Conservation (phyloP, 2,888 invertebrate species). For the Lordiphosa fenestrarum region DNA sequence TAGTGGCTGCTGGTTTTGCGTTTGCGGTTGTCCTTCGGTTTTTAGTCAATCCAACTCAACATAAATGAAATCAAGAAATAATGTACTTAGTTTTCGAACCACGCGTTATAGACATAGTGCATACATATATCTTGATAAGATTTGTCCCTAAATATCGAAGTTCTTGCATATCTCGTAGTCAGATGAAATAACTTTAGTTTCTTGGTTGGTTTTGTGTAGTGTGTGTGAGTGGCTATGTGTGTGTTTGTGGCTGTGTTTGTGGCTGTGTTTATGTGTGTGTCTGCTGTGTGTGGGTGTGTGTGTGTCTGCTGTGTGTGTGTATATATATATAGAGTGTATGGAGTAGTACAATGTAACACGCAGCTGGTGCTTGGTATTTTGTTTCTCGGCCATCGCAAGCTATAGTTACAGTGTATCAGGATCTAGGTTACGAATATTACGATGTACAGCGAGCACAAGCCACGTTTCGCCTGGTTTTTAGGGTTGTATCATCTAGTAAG, state of each 20-base stretch:
- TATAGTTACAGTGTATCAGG: slow-evolving; percentile 35
- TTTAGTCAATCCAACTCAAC: slow-evolving; percentile 45
- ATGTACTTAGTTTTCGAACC: slow-evolving; percentile 45
- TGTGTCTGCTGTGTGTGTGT: slow-evolving; percentile 15
- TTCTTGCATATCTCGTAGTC: slow-evolving; percentile 50
- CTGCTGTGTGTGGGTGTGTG: neutral
- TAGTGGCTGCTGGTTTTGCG: slow-evolving; percentile 55
- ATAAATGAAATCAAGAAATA: slow-evolving; percentile 55
- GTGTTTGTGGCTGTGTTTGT: slow-evolving; percentile 14
- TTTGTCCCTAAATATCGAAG: slow-evolving; percentile 64
- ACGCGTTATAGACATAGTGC: slow-evolving; percentile 67
- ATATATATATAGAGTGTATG: slow-evolving; percentile 11
- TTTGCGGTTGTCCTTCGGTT: slow-evolving; percentile 27
- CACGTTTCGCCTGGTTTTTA: slow-evolving; percentile 5
- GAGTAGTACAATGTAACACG: slow-evolving; percentile 12
- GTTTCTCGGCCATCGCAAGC: slow-evolving; percentile 34
- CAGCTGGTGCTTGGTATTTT: slow-evolving; percentile 4
- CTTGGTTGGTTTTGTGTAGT: slow-evolving; percentile 31
- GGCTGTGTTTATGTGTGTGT: slow-evolving; percentile 14
- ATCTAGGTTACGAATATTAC: slow-evolving; percentile 37
- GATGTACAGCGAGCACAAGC: slow-evolving; percentile 16
- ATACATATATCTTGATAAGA: slow-evolving; percentile 56
- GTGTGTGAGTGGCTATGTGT: slow-evolving; percentile 12
- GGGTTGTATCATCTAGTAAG: slow-evolving; percentile 28
- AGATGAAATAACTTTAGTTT: slow-evolving; percentile 45